phyloP scores from a whole-genome alignment of 2,797 vertebrate species.

The Spinus olivaceus region DNA sequence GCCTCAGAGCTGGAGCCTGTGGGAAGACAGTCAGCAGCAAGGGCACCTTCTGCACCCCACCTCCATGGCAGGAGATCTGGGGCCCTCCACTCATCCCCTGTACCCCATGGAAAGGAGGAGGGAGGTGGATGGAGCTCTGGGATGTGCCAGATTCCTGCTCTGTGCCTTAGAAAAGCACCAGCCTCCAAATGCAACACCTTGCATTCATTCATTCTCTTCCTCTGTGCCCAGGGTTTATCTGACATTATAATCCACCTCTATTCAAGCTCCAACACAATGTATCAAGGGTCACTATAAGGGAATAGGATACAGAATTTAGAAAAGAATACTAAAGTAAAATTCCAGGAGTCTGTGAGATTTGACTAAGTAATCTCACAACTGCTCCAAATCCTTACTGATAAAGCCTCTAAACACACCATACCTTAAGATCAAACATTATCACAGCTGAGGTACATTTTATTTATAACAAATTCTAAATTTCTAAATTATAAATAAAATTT shows the following conservation, averaged over 20 bases:
- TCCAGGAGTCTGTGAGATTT: background rate
- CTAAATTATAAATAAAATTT: background rate
- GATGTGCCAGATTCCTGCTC: fast-evolving
- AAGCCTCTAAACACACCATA: background rate
- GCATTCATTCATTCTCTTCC: background rate
- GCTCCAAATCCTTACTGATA: background rate
- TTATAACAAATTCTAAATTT: background rate
- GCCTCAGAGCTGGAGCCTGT: background rate
- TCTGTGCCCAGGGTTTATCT: background rate
- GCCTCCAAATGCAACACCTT: background rate
- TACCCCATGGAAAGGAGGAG: fast-evolving
- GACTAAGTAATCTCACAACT: background rate
- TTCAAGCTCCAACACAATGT: background rate
- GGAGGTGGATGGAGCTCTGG: background rate
- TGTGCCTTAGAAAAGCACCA: background rate
- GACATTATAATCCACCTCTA: background rate
- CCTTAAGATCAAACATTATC: background rate
- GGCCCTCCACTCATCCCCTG: background rate
- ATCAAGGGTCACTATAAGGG: background rate
- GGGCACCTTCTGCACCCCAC: background rate
- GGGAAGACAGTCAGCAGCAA: background rate
- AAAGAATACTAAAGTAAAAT: background rate
- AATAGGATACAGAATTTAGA: background rate
- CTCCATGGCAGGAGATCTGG: background rate
- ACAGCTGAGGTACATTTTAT: background rate